These are phyloP conservation scores for Choreutis nemorana DNA, from an alignment of 2,888 invertebrate genomes.

Conservation along the genomic window DNA sequence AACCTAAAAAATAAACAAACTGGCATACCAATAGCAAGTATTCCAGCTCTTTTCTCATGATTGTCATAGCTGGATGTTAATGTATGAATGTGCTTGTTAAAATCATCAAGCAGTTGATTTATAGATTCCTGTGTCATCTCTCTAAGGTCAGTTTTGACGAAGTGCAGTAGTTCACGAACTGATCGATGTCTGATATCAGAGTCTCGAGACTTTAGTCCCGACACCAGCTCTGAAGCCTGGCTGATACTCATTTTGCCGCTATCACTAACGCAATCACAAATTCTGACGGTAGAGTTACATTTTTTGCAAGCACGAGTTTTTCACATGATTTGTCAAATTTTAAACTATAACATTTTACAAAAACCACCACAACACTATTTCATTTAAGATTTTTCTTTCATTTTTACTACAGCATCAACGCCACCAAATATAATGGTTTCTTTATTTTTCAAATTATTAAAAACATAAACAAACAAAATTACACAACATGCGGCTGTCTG, in stretches of 20 bases:
- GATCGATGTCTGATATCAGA: constrained; percentile 85
- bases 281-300: no score
- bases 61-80: constrained; percentile 92
- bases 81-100: constrained; percentile 93
- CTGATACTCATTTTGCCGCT: constrained; percentile 27
- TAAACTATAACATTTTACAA: no score
- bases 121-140: constrained; percentile 90
- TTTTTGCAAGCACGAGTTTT: no score
- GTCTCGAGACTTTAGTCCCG: constrained; percentile 87
- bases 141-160: constrained; percentile 86
- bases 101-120: constrained; percentile 88
- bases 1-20: constrained; percentile 4
- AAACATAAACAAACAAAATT: constrained; percentile 39
- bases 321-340: no score
- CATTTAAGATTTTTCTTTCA: no score
- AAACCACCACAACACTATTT: no score
- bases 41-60: constrained; percentile 94
- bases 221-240: constrained; percentile 79
- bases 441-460: constrained; percentile 12
- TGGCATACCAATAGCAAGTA: constrained; percentile 83
- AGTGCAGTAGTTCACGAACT: constrained; percentile 86
- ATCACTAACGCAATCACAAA: no score
- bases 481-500: constrained; percentile 37
- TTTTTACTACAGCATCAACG: no score
- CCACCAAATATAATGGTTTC: no score